These are phyloP conservation scores for Pseudochirops corinnae DNA, from an alignment of 2,797 vertebrate genomes.

Conservation along the genomic window DNA sequence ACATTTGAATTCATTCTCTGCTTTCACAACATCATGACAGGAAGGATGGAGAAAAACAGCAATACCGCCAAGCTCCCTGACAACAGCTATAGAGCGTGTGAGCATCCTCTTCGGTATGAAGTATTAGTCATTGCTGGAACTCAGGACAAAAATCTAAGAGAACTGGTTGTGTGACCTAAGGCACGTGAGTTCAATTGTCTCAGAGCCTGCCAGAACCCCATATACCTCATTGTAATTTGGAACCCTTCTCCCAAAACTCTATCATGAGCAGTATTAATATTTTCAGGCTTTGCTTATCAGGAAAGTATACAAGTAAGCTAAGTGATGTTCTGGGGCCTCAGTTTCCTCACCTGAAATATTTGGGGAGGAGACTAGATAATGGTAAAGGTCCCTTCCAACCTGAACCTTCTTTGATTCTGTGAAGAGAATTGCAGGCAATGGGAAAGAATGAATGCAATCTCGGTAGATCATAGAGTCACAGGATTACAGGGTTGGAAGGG, in stretches of 20 bases:
- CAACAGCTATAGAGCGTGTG: neutral
- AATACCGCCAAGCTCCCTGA: conserved; percentile 23
- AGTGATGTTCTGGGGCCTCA: neutral
- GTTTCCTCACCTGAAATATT: conserved; percentile 14
- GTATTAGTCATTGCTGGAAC: neutral
- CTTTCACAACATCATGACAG: conserved; percentile 43
- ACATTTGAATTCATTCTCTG: conserved; percentile 33
- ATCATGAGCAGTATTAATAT: neutral
- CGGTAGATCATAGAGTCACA: neutral
- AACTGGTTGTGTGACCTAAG: conserved; percentile 4
- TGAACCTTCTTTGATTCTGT: neutral
- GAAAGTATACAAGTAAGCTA: neutral
- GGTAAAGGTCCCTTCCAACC: neutral
- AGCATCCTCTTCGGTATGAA: conserved; percentile 1
- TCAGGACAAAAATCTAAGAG: neutral
- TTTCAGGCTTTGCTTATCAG: conserved; percentile 28
- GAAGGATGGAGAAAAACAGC: conserved; percentile 28
- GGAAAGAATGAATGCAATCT: neutral
- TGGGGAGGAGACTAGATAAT: neutral
- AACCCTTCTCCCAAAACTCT: conserved; percentile 2
- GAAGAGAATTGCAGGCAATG: neutral
- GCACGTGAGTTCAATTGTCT: neutral
- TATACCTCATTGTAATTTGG: neutral
- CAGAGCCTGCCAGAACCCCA: neutral
- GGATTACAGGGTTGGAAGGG: neutral